Base-by-base conservation (phyloP, 2,113 vertebrate genomes). In the Platichthys flesus region DNA sequence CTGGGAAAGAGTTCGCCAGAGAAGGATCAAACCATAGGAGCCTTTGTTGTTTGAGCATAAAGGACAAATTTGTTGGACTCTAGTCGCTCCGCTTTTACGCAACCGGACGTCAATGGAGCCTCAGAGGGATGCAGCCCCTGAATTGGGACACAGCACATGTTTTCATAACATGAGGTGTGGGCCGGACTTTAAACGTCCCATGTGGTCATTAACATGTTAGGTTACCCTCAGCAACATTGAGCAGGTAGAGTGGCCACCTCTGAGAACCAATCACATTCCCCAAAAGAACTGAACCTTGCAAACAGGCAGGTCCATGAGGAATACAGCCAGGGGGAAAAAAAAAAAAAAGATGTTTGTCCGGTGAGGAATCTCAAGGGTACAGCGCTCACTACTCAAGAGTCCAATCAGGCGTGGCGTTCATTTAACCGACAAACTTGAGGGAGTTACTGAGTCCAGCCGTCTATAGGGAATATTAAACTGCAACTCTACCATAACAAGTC, bases 271-370 rank as follows among this genome's bases (percentile, higher is more conserved):
- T 64, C 71, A 49, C 40, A 62, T 71, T 73, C 78, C 81, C 74
- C 78, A 68, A 28, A 80, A 69, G 75, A 71, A 20, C 21, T 57
- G 57, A 70, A 21, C 63, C 69, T 40, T 49, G 35, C 75, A 84
- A 85, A 85, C 88, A 87, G 24, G 35, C 47, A n/a, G 12, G 37
- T 79, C 79, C 71, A 24, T 4, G 7, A 79, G 82, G 90, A 86
- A 73, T 60, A 71, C 6, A 3, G 47, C 0, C 0, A 2, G 5
- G 40, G 45, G 9, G 76, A 28, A 2, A 72, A 71, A 60, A 60
- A 60, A 60, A 71, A 60, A 60, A 40, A 57, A 60, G 78, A 62
- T 89, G 87, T 88, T 90, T 90, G 90, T 90, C 90, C 90, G 70
- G 67, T 65, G 37, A 65, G 58, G 23, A 63, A 20, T 74, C 84